A percentile compares a stretch with the other conserved stretches of the same genome.
These are phyloP conservation scores for Drosophila macrospina DNA, from an alignment of 2,888 invertebrate genomes.

Conservation along the genomic window DNA sequence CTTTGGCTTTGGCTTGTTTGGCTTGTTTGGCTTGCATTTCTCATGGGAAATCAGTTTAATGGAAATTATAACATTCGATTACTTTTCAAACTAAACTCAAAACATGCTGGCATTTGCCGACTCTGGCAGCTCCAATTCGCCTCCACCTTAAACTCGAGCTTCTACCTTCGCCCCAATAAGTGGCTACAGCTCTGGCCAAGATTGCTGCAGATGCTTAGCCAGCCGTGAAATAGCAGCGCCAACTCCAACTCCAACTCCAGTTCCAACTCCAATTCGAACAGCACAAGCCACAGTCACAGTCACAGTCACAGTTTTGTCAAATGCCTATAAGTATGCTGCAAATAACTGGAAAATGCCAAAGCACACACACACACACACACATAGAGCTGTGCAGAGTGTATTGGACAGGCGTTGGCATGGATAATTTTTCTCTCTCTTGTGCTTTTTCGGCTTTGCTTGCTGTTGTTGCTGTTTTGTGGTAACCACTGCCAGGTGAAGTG, in stretches of 20 bases:
- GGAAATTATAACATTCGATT: slow-evolving; percentile 81
- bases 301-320: slow-evolving; percentile 47
- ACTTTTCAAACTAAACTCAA: slow-evolving; percentile 72
- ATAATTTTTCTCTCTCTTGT: slow-evolving; percentile 11
- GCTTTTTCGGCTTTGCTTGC: no score
- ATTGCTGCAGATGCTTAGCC: slow-evolving; percentile 34
- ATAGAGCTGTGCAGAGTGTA: slow-evolving; percentile 1
- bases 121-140: not conserved
- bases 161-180: slow-evolving; percentile 11
- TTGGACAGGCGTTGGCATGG: slow-evolving; percentile 37
- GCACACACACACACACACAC: slow-evolving; percentile 1
- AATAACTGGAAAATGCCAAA: slow-evolving; percentile 40
- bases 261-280: slow-evolving; percentile 2
- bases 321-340: slow-evolving; percentile 66
- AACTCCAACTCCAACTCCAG: no score
- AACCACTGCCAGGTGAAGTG: slow-evolving; percentile 35
- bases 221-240: slow-evolving; percentile 43
- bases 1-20: slow-evolving; percentile 20
- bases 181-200: slow-evolving; percentile 26
- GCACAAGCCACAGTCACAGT: not conserved
- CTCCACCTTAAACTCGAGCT: not conserved
- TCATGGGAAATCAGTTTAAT: slow-evolving; percentile 80
- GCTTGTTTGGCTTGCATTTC: slow-evolving; percentile 63
- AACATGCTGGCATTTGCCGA: slow-evolving; percentile 18
- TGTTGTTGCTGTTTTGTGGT: slow-evolving; percentile 6